A percentile compares a stretch with the other conserved stretches of the same genome.
phyloP scores from a whole-genome alignment of 2,888 invertebrate species.

The Spodoptera littoralis region DNA sequence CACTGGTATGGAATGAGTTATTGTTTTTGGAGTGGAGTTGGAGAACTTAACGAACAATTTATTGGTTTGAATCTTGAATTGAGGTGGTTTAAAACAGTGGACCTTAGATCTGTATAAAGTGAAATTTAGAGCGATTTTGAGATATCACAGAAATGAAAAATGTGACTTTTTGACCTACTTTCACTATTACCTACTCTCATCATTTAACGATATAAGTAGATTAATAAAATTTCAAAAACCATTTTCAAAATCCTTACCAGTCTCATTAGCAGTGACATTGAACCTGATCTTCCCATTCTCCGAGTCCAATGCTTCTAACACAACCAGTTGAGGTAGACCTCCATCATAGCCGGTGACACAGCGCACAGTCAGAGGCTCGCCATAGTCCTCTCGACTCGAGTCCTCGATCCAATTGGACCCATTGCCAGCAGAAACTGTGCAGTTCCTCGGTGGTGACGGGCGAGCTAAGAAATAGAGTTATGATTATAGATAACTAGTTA shows the following conservation, averaged over 20 bases:
- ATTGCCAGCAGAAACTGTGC: conserved; percentile 92
- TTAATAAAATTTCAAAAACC: too few species aligned
- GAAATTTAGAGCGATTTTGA: too few species aligned
- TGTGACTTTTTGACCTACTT: too few species aligned
- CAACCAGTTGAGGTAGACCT: conserved; percentile 95
- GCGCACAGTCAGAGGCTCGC: conserved; percentile 91
- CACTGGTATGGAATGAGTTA: neutral
- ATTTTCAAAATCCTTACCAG: conserved; percentile 67
- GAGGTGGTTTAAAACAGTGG: too few species aligned
- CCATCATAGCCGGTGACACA: conserved; percentile 97
- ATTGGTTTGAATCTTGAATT: neutral
- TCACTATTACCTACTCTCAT: too few species aligned
- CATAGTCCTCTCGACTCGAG: conserved; percentile 73
- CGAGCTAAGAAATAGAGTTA: conserved; percentile 87
- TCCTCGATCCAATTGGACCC: conserved; percentile 86
- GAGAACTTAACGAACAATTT: neutral
- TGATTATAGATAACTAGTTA: too few species aligned
- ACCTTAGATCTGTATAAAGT: too few species aligned
- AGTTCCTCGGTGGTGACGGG: conserved; percentile 95
- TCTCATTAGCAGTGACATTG: conserved; percentile 91
- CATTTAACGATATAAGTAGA: too few species aligned
- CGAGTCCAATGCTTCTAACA: conserved; percentile 94
- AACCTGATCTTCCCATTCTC: conserved; percentile 91
- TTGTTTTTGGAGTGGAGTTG: neutral
- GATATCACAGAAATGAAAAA: too few species aligned